phyloP scores from a whole-genome alignment of 2,888 invertebrate species.

The Apeira syringaria region DNA sequence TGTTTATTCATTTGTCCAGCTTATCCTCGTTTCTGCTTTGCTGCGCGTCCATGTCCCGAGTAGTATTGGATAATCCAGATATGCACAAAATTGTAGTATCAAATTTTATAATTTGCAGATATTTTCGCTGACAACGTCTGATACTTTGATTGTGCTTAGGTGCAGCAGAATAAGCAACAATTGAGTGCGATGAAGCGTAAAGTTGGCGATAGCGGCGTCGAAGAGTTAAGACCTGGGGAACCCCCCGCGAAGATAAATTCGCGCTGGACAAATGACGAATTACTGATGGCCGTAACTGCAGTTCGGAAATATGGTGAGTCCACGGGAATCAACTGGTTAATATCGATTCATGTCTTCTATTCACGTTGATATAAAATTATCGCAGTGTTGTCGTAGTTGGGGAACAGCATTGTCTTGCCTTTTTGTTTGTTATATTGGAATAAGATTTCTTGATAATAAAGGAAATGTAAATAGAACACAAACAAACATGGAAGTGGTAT shows the following conservation, averaged over 20 bases:
- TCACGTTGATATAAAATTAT: too few species aligned
- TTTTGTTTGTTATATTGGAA: too few species aligned
- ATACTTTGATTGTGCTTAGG: constrained; percentile 78
- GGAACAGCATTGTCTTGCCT: too few species aligned
- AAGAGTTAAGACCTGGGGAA: constrained; percentile 85
- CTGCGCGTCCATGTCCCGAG: constrained; percentile 46
- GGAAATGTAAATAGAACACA: too few species aligned
- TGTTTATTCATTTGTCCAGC: constrained; percentile 39
- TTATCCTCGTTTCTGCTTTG: constrained; percentile 44
- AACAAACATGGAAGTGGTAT: too few species aligned
- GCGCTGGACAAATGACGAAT: constrained; percentile 96
- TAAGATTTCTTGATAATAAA: too few species aligned
- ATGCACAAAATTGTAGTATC: constrained; percentile 51
- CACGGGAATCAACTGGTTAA: too few species aligned
- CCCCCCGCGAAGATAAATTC: constrained; percentile 90
- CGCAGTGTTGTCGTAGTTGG: too few species aligned
- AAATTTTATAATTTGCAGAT: constrained; percentile 2
- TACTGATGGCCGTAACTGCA: constrained; percentile 95
- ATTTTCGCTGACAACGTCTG: not conserved
- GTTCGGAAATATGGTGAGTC: constrained; percentile 92
- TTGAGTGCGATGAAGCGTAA: constrained; percentile 94
- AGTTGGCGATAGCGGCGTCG: constrained; percentile 83
- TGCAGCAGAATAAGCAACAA: constrained; percentile 97
- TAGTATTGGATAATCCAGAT: constrained; percentile 80
- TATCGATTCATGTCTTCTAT: too few species aligned